Base-by-base conservation (phyloP, 2,113 vertebrate genomes). In the Scomber scombrus region DNA sequence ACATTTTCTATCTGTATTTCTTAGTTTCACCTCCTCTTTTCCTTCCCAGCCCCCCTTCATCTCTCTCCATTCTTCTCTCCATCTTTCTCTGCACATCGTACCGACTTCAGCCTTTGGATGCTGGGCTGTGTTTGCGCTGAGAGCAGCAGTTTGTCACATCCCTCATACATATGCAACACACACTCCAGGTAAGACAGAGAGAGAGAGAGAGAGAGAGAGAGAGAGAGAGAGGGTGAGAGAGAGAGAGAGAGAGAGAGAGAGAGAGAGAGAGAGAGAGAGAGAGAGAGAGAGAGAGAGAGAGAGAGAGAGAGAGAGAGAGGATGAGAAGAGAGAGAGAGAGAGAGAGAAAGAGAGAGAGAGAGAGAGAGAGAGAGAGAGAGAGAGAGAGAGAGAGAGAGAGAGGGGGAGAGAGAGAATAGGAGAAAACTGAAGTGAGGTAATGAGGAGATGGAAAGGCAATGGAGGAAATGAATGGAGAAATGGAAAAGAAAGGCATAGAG, bases 161-260 rank as follows among this genome's bases (percentile, higher is more conserved):
- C 57, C 80, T 90, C 81, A 93, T 93, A 72, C 88, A 93, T 92
- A 93, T 93, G 86, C 73, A 93, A 80, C 49, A 63, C 84, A 50
- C 49, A 60, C 75, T 84, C 83, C 71, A 80, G 84, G 89, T 79
- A 82, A 68, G 64, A 78, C 6, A 40, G 57, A 69, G 49, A 50
- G 40, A 61, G 31, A 51, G 5, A 61, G 19, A 21, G 29, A 21
- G 50, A 19, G 10, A 55, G 74, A 63, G 49, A 23, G 60, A 70
- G 23, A 4, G 15, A 21, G 55, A 7, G 21, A 6, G 23, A 14
- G 51, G n/a, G n/a, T n/a, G n/a, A 40, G 57, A 69, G 49, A 50
- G 46, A 60, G 31, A 51, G 5, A 61, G 19, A 21, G 29, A 21
- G 50, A 19, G 10, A 55, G 74, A 62, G 19, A 21, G 29, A 21